Evolutionary conservation across 2,797 vertebrate species (phyloP).

Genomic region (Schizopygopsis malacanthus): DNA sequence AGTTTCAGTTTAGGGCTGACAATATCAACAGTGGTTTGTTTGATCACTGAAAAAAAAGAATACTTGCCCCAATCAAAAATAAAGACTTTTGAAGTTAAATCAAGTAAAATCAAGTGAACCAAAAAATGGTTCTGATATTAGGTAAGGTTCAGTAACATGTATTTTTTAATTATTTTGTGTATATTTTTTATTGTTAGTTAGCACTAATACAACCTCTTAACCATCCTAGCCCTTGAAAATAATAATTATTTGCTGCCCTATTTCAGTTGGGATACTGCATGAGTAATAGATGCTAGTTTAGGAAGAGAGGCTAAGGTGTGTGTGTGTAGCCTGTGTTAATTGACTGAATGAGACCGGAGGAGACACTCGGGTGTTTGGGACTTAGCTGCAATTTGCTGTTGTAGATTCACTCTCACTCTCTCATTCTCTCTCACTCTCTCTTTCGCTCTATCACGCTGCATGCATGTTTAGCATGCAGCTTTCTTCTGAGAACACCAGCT

Average conservation of each 20-base stretch:
- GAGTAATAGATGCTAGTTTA: background rate
- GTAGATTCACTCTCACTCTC: conserved; percentile 84
- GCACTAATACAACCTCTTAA: background rate
- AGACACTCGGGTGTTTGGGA: conserved; percentile 82
- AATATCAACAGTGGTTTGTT: background rate
- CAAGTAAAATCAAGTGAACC: background rate
- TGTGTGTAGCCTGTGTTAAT: conserved; percentile 85
- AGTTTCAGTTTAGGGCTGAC: background rate
- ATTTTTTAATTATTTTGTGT: background rate
- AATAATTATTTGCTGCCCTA: background rate
- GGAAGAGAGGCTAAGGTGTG: background rate
- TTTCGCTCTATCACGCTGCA: conserved; percentile 57
- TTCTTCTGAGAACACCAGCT: conserved; percentile 52
- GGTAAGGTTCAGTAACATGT: background rate
- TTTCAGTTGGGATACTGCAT: background rate
- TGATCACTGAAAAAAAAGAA: background rate
- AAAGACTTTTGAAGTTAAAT: background rate
- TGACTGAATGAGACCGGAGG: conserved; percentile 77
- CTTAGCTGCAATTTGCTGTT: conserved; percentile 89
- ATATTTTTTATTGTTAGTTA: background rate
- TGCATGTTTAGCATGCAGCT: conserved; percentile 49
- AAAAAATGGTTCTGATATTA: background rate
- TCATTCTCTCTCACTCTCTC: conserved; percentile 69
- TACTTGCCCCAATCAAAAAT: background rate
- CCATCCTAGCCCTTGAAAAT: background rate